Conservation (phyloP, 2,113 vertebrate genomes). For the Sapayoa aenigma region DNA sequence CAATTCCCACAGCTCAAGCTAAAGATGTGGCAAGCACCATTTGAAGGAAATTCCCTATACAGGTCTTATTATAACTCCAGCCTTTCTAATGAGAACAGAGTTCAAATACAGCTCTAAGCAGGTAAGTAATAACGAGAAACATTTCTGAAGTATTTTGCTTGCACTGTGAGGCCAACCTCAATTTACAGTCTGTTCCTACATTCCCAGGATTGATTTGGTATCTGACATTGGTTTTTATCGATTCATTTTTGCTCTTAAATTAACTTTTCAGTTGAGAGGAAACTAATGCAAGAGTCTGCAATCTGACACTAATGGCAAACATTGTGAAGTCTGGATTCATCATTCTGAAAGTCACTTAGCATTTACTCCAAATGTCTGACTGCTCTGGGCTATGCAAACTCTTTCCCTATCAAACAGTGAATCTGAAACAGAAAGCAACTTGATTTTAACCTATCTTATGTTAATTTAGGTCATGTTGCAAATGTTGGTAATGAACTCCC, state of each 20-base stretch:
- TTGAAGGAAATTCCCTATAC: neutral
- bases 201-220: neutral
- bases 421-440: neutral
- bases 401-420: neutral
- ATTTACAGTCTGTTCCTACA: neutral
- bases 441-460: neutral
- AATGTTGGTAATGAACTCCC: neutral
- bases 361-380: neutral
- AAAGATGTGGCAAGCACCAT: neutral
- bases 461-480: neutral
- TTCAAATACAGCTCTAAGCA: neutral
- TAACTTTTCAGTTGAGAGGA: constrained; percentile 6
- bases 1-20: neutral
- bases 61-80: neutral
- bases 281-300: neutral
- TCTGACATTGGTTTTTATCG: neutral
- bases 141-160: neutral
- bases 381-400: neutral
- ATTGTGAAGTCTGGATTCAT: neutral
- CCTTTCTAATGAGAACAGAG: neutral
- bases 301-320: neutral
- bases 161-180: neutral
- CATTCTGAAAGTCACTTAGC: neutral
- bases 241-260: constrained; percentile 27
- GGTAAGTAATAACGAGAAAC: neutral